phyloP scores from a whole-genome alignment of 2,888 invertebrate genomes.

The Alcis repandata region DNA sequence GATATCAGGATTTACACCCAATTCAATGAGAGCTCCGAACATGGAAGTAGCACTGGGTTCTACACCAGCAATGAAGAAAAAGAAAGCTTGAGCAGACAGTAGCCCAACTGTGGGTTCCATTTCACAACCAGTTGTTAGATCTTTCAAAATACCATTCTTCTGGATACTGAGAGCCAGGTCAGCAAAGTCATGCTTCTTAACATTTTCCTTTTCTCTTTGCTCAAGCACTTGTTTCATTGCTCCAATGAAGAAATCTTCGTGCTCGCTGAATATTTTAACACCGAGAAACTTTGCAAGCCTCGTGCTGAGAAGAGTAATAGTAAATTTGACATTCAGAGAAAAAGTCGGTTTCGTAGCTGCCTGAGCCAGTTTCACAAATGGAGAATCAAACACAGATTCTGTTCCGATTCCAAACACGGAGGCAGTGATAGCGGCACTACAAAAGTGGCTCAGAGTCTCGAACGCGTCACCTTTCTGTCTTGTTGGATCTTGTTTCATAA shows the following conservation, averaged over 20 bases:
- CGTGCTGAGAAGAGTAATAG: slow-evolving; percentile 33
- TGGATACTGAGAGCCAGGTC: slow-evolving; percentile 64
- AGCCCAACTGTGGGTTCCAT: slow-evolving; percentile 13
- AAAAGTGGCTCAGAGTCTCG: slow-evolving; percentile 54
- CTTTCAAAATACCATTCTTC: slow-evolving; percentile 59
- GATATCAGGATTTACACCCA: slow-evolving; percentile 5
- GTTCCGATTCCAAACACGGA: slow-evolving; percentile 14
- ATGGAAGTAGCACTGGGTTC: slow-evolving; percentile 14
- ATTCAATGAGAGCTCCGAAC: slow-evolving; percentile 6
- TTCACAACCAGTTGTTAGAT: slow-evolving; percentile 49
- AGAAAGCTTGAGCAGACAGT: slow-evolving; percentile 14
- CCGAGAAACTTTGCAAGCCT: slow-evolving; percentile 50
- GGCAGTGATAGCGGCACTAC: slow-evolving; percentile 47
- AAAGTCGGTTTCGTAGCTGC: slow-evolving; percentile 42
- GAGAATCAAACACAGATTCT: slow-evolving; percentile 46
- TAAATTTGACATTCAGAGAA: slow-evolving; percentile 39
- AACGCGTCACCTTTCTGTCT: slow-evolving; percentile 38
- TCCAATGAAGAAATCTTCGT: slow-evolving; percentile 65
- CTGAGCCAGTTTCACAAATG: slow-evolving; percentile 58
- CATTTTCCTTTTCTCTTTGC: slow-evolving; percentile 56
- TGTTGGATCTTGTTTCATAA: slow-evolving; percentile 54
- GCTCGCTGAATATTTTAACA: slow-evolving; percentile 57
- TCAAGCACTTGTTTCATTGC: slow-evolving; percentile 63
- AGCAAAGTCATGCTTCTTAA: slow-evolving; percentile 65
- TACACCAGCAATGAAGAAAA: slow-evolving; percentile 14